Conservation (phyloP, 2,113 vertebrate species). For the Fukomys damarensis region DNA sequence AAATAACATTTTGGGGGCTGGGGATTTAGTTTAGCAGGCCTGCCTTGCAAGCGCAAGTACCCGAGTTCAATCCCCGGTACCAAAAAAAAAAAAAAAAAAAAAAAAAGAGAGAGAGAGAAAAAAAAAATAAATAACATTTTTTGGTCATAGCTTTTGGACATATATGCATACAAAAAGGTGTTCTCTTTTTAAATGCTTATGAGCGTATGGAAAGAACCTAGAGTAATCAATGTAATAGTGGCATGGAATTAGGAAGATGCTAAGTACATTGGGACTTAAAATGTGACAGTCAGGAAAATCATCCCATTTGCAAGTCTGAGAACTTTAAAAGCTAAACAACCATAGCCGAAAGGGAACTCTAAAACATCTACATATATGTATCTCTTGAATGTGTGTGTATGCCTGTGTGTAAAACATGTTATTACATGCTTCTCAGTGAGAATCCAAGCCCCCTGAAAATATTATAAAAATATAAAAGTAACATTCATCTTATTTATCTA, state of each 20-base stretch:
- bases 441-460: background rate
- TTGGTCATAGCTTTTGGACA: background rate
- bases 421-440: background rate
- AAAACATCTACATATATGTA: background rate
- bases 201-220: background rate
- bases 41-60: no score
- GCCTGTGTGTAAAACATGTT: background rate
- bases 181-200: background rate
- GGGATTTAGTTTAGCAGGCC: no score
- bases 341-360: background rate
- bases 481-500: background rate
- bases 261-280: background rate
- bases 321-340: background rate
- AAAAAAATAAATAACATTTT: background rate
- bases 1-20: background rate
- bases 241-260: background rate
- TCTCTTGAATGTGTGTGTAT: background rate
- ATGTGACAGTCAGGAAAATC: background rate
- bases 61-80: no score
- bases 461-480: background rate
- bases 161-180: background rate
- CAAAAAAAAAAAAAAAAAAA: no score
- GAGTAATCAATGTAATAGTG: background rate
- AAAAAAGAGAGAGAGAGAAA: no score
- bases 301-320: constrained; percentile 5